These are phyloP conservation scores for Drosophila asahinai DNA, from an alignment of 1,140 invertebrate species.

Conservation along the genomic window DNA sequence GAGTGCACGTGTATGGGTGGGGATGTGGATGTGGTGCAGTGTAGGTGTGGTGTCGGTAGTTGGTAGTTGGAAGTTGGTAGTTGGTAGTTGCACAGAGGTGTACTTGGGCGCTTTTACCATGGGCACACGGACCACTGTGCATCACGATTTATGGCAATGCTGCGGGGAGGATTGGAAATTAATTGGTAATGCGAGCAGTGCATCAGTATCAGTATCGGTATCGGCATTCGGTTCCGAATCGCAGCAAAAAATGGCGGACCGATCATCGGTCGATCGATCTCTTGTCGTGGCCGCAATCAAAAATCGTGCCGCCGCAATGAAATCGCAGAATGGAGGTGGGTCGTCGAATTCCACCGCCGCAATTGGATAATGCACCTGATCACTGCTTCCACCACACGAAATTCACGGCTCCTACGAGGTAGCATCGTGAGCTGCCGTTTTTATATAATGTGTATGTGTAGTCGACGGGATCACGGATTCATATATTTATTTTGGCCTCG, in stretches of 20 bases:
- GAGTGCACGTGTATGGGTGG: conserved; percentile 44
- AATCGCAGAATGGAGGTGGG: conserved; percentile 75
- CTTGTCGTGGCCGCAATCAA: conserved; percentile 65
- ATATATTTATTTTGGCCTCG: conserved; percentile 23
- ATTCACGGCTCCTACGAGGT: conserved; percentile 46
- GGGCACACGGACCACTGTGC: conserved; percentile 52
- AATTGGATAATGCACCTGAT: conserved; percentile 83
- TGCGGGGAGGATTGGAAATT: conserved; percentile 74
- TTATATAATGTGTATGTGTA: conserved; percentile 39
- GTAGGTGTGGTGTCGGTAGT: conserved; percentile 50
- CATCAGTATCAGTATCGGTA: conserved; percentile 61
- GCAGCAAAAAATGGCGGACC: conserved; percentile 71
- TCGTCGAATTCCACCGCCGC: conserved; percentile 61
- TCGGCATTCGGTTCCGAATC: conserved; percentile 57
- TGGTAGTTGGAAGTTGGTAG: conserved; percentile 25
- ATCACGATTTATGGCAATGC: conserved; percentile 72
- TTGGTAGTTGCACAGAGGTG: conserved; percentile 46
- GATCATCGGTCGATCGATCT: conserved; percentile 77
- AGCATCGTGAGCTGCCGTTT: conserved; percentile 25
- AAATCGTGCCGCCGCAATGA: conserved; percentile 81
- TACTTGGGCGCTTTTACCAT: conserved; percentile 44
- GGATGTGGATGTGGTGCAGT: conserved; percentile 32
- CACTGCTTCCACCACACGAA: conserved; percentile 68
- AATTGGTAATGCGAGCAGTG: conserved; percentile 73
- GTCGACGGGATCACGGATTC: conserved; percentile 33